A percentile compares a stretch with the other conserved stretches of the same genome.
Conservation (phyloP, 2,113 vertebrate species). For the Pelecanus crispus region DNA sequence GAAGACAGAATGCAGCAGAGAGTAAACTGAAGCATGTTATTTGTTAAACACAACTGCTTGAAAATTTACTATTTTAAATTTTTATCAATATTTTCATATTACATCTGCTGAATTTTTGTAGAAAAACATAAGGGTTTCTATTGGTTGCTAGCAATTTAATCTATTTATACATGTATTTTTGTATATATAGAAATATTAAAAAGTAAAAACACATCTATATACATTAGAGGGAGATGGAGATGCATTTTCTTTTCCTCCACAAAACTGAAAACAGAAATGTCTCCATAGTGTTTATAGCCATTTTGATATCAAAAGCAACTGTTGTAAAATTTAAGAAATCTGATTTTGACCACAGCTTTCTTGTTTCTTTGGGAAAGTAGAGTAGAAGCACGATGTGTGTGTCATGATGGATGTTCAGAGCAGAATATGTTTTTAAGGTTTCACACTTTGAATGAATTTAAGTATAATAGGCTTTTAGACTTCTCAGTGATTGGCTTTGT, state of each 20-base stretch:
- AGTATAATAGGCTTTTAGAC: neutral
- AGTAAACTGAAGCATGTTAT: neutral
- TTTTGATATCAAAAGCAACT: neutral
- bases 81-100: neutral
- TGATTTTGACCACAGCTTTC: neutral
- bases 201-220: neutral
- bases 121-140: neutral
- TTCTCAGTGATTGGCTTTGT: neutral
- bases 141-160: neutral
- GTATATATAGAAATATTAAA: neutral
- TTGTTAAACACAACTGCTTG: neutral
- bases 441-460: neutral
- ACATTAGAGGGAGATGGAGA: neutral
- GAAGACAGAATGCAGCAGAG: neutral
- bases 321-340: neutral
- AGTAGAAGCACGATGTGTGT: neutral
- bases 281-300: neutral
- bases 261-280: neutral
- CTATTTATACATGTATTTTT: neutral
- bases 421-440: neutral
- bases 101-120: neutral
- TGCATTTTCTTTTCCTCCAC: neutral
- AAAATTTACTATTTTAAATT: neutral
- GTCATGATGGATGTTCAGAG: neutral
- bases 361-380: neutral